These are phyloP conservation scores for Oxygymnocypris stewartii DNA, from an alignment of 2,113 vertebrate species.

Conservation along the genomic window DNA sequence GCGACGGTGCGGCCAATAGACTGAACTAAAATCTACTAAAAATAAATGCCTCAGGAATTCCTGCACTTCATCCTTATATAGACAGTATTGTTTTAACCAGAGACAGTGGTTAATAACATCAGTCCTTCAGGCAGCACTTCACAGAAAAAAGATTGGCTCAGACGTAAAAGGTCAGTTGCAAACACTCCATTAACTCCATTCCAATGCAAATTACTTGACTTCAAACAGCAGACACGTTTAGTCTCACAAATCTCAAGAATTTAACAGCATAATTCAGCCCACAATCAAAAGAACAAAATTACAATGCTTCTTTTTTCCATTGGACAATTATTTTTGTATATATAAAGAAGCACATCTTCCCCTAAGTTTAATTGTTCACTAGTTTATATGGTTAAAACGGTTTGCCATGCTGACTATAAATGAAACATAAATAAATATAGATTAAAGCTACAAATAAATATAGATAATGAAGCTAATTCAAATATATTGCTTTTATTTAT, in stretches of 20 bases:
- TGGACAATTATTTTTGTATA: not conserved
- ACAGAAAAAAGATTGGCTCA: not conserved
- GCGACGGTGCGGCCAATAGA: not conserved
- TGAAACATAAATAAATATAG: not conserved
- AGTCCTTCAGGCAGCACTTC: conserved; percentile 3
- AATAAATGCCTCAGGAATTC: conserved; percentile 24
- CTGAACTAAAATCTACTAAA: conserved; percentile 12
- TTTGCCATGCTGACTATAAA: not conserved
- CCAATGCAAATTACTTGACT: not conserved
- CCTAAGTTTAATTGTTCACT: not conserved
- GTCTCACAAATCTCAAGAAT: not conserved
- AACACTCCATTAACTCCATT: conserved; percentile 10
- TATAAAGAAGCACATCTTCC: not conserved
- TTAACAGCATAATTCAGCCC: not conserved
- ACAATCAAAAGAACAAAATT: not conserved
- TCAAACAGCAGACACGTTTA: not conserved
- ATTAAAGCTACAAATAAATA: not conserved
- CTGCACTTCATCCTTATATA: conserved; percentile 31
- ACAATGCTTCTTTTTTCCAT: not conserved
- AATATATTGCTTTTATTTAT: too few species aligned
- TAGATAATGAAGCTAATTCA: too few species aligned
- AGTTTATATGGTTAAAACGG: not conserved
- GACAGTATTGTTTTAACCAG: conserved; percentile 21
- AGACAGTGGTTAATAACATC: conserved; percentile 13
- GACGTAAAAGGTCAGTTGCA: not conserved